Base-by-base conservation (phyloP, 2,888 invertebrate genomes). In the Megalurothrips usitatus region DNA sequence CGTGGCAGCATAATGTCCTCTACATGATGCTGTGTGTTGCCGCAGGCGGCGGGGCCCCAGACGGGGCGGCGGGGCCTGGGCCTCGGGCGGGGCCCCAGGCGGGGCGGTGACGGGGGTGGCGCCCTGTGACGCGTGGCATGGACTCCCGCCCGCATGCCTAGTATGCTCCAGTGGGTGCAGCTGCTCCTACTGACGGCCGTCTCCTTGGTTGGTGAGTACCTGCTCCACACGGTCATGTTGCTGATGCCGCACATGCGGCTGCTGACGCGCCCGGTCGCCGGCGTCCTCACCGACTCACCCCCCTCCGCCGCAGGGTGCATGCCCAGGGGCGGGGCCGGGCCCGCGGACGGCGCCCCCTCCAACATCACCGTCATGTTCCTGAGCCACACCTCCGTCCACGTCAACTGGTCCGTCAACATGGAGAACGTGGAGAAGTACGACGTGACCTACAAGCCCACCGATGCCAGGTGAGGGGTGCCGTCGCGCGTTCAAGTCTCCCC, bases 351-450 rank as follows among this genome's bases (percentile, higher is more conserved):
- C 84, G 91, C 92, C 82, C 95, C 96, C 81, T 95, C 95, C 88
- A 96, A 96, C 87, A 94, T 96, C 88, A 96, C 96, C 80, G 93
- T 96, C 84, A 94, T 94, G 86, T 95, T 96, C 87, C 90, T 96
- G 83, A 95, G 93, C 87, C 94, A 96, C 79, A 94, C 94, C 83
- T 94, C 95, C 80, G 94, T 96, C 84, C 91, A 93, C 85, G 94
- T 96, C 75, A 94, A 94, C 84, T 96, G 96, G 96, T 94, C 94
- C 84, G 94, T 94, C 82, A 92, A 93, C 85, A 91, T 93, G 84
- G 94, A 94, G 78, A 90, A 93, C 85, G 93, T 94, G 83, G 95
- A 96, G 86, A 96, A 95, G 88, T 96, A 95, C 90, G 95, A 96
- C 88, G 95, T 96, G 87, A 95, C 94, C 28, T 96, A 96, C 88